A percentile compares a stretch with the other conserved stretches of the same genome.
phyloP scores from a whole-genome alignment of 2,113 vertebrate species.

The Lutjanus erythropterus region DNA sequence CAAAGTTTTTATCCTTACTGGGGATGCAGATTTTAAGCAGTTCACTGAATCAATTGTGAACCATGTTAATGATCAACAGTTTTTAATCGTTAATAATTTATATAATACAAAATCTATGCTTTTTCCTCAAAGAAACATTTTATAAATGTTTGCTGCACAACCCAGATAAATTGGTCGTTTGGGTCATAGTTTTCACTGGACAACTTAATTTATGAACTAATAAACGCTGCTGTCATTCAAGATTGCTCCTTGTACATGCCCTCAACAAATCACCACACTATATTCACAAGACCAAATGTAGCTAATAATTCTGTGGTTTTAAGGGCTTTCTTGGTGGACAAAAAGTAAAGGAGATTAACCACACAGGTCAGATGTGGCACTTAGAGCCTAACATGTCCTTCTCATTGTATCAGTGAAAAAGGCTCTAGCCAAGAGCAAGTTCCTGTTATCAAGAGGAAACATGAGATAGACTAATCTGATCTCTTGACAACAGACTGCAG shows the following conservation, averaged over 20 bases:
- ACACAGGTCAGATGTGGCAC: neutral
- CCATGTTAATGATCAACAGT: neutral
- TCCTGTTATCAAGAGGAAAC: slow-evolving; percentile 1
- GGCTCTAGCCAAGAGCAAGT: neutral
- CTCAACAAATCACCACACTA: neutral
- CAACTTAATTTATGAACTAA: neutral
- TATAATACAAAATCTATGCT: neutral
- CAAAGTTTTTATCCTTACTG: neutral
- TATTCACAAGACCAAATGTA: neutral
- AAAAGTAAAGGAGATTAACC: neutral
- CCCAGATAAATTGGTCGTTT: neutral
- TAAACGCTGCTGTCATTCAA: neutral
- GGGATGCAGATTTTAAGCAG: neutral
- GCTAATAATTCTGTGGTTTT: neutral
- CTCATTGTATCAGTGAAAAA: neutral
- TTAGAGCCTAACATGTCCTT: neutral
- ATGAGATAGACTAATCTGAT: neutral
- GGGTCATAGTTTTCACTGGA: neutral
- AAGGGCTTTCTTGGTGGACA: neutral
- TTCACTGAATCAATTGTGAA: neutral
- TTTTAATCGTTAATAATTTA: neutral
- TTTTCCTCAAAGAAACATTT: neutral
- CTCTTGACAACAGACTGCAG: neutral
- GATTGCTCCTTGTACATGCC: neutral
- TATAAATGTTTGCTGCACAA: neutral